These are phyloP conservation scores for Chrysomallon squamiferum DNA, from an alignment of 1,140 invertebrate genomes.

Conservation along the genomic window DNA sequence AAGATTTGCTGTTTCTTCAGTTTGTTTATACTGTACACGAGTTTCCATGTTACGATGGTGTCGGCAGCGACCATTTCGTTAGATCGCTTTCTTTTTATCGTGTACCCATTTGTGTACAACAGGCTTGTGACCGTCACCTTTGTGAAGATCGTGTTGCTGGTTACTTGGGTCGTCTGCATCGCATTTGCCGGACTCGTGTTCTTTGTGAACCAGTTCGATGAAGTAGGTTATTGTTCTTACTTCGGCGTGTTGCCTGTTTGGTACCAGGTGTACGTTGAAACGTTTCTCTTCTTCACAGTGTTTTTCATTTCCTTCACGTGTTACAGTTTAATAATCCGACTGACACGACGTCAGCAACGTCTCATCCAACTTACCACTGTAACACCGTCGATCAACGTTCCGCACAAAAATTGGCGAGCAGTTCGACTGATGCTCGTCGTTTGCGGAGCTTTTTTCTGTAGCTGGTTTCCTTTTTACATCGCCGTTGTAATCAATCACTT, in stretches of 20 bases:
- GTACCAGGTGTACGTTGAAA: neutral
- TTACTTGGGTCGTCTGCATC: neutral
- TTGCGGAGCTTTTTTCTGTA: neutral
- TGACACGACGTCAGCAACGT: neutral
- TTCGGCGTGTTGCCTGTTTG: neutral
- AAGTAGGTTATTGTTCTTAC: neutral
- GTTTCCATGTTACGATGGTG: neutral
- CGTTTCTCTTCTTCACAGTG: neutral
- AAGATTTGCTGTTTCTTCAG: neutral
- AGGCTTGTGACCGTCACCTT: neutral
- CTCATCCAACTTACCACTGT: neutral
- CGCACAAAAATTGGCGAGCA: neutral
- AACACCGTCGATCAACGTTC: neutral
- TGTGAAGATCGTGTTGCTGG: neutral
- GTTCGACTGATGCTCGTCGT: neutral
- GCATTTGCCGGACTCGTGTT: neutral
- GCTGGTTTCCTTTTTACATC: neutral
- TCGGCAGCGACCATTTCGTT: neutral
- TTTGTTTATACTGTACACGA: neutral
- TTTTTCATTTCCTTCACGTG: neutral
- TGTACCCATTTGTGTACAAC: constrained; percentile 1
- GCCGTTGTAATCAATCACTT: neutral
- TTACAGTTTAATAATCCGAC: neutral
- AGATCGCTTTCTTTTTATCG: neutral
- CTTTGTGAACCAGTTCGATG: neutral